Evolutionary conservation across 2,113 vertebrate species (phyloP).

Genomic region (Trichomycterus rosablanca): DNA sequence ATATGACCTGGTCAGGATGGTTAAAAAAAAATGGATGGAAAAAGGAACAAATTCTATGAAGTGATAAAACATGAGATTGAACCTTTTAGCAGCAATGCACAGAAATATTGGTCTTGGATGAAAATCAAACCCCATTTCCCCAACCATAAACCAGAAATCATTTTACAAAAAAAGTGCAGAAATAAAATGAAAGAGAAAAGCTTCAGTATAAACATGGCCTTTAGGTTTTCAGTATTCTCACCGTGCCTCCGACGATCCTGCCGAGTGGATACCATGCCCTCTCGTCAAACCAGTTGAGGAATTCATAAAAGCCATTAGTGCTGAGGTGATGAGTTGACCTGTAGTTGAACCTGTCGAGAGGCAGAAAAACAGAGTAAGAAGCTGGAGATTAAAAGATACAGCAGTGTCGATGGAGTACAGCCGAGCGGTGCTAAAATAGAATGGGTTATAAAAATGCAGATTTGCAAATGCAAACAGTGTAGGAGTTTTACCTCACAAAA

Average conservation of each 20-base stretch:
- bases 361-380: conserved; percentile 2
- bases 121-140: too few species aligned
- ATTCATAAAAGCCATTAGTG: conserved; percentile 98
- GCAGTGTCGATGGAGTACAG: neutral
- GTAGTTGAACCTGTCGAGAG: conserved; percentile 89
- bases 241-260: conserved; percentile 97
- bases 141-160: too few species aligned
- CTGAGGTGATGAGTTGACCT: conserved; percentile 98
- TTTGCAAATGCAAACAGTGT: neutral
- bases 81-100: too few species aligned
- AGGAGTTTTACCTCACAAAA: neutral
- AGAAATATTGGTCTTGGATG: too few species aligned
- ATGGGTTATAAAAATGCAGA: neutral
- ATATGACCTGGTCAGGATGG: too few species aligned
- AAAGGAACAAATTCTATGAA: too few species aligned
- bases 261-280: conserved; percentile 98
- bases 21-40: too few species aligned
- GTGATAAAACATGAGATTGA: too few species aligned
- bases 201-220: too few species aligned
- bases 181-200: neutral
- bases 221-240: conserved; percentile 69
- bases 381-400: neutral
- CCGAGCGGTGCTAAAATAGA: neutral
- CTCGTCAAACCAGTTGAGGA: conserved; percentile 99
- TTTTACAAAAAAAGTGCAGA: neutral